Evolutionary conservation across 1,140 invertebrate genomes (phyloP), one percentile per base, ranked within the genome.

Genomic region (Drosophila lowei): DNA sequence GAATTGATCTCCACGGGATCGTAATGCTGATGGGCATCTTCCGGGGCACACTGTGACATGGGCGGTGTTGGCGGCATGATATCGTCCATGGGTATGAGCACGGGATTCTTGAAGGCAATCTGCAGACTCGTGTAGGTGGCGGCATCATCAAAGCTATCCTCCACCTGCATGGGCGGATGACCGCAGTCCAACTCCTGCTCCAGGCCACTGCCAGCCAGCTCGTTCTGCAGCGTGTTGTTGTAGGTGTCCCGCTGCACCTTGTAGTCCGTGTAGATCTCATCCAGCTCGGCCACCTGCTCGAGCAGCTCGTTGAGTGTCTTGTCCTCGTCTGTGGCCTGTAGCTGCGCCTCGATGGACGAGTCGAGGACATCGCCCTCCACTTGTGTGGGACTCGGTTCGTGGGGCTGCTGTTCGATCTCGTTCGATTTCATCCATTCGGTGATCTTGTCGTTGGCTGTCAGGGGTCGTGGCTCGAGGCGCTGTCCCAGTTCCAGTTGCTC

Each of bases 31-130:
- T 70, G 70, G 6, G 80, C 70, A 46, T 90, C 89, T 7, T 90
- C 83, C 0, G 85, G 77, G 0, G 77, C 76, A 52, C 80, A 77
- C 47, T 90, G 77, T 0, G 89, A 90, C 65, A 85, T 74, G 59
- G 85, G 86, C 11, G 90, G 90, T 28, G 90, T 80, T 0, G 86
- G 89, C 11, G 88, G 78, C 67, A 91, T 85, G 3, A 92, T 68
- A 21, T 92, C 91, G 3, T 90, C 74, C 60, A 84, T 94, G 92
- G 53, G 92, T 25, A 96, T 93, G 6, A 93, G 79, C 1, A 96
- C 89, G 0, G 96, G 96, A 92, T 97, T 97, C 92, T 95, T 96
- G 93, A 97, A 97, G 0, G 96, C 96, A 83, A 97, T 93, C 86
- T 97, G 96, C 46, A 97, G 91, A 83, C 96, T 97, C 0, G 95